Conservation (phyloP, 2,113 vertebrate genomes). For the Varanus komodoensis region DNA sequence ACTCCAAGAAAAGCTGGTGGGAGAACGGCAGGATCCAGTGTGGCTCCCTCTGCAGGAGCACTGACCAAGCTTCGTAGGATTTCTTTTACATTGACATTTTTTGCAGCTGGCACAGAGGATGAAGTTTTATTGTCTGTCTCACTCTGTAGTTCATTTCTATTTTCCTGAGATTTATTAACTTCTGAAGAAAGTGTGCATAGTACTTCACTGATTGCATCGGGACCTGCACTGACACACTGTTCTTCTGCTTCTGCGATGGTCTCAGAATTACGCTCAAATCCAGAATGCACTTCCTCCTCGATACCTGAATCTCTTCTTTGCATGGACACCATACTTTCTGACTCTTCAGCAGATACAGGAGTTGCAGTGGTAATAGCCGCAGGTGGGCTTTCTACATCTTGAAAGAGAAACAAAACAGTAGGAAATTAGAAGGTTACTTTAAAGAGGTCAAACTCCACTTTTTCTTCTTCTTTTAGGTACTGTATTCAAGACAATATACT, state of each 20-base stretch:
- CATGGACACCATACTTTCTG: slow-evolving; percentile 74
- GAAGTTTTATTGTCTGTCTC: slow-evolving; percentile 67
- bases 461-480: not conserved
- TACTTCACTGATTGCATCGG: slow-evolving; percentile 93
- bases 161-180: slow-evolving; percentile 83
- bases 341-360: slow-evolving; percentile 62
- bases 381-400: slow-evolving; percentile 63
- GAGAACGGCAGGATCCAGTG: slow-evolving; percentile 85
- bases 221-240: slow-evolving; percentile 78
- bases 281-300: slow-evolving; percentile 82
- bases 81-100: slow-evolving; percentile 93
- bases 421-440: slow-evolving; percentile 18
- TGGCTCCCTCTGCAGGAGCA: slow-evolving; percentile 82
- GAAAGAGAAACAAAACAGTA: slow-evolving; percentile 34
- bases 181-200: slow-evolving; percentile 91
- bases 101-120: slow-evolving; percentile 77
- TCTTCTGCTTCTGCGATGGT: slow-evolving; percentile 44
- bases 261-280: slow-evolving; percentile 55
- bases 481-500: not conserved
- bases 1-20: slow-evolving; percentile 86
- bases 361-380: slow-evolving; percentile 26
- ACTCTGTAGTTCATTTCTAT: slow-evolving; percentile 56
- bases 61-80: slow-evolving; percentile 95
- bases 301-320: slow-evolving; percentile 86
- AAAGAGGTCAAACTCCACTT: not conserved